These are phyloP conservation scores for Siniperca chuatsi DNA, from an alignment of 2,113 vertebrate species.

Conservation along the genomic window DNA sequence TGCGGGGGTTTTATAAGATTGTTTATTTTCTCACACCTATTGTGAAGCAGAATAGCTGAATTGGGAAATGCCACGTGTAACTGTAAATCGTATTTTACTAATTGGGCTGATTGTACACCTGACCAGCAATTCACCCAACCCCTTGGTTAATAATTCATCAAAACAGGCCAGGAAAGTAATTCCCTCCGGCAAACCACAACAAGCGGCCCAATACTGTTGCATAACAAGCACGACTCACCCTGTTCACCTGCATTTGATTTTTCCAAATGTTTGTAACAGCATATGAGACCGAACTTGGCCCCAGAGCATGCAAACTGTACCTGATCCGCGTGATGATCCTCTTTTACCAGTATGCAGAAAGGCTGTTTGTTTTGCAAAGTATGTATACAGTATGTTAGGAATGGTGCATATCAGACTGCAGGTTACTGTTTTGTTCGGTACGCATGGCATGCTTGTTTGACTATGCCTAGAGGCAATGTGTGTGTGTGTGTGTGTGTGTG, in stretches of 20 bases:
- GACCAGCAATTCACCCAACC: not conserved
- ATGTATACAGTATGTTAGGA: not conserved
- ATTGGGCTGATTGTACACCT: constrained; percentile 6
- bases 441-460: not conserved
- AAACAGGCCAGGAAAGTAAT: constrained; percentile 22
- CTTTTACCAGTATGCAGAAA: accelerated
- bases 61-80: not conserved
- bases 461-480: not conserved
- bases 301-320: not conserved
- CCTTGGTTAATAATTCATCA: constrained; percentile 35
- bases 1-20: too few species aligned
- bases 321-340: not conserved
- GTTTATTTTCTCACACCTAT: not conserved
- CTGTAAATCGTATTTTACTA: not conserved
- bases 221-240: constrained; percentile 23
- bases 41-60: not conserved
- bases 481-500: not conserved
- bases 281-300: not conserved
- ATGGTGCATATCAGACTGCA: not conserved
- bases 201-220: constrained; percentile 19
- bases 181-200: constrained; percentile 36
- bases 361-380: not conserved
- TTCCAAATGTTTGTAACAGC: not conserved
- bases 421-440: not conserved
- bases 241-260: not conserved